These are phyloP conservation scores for Ormyrus pomaceus DNA, from an alignment of 2,888 invertebrate species.

Conservation along the genomic window DNA sequence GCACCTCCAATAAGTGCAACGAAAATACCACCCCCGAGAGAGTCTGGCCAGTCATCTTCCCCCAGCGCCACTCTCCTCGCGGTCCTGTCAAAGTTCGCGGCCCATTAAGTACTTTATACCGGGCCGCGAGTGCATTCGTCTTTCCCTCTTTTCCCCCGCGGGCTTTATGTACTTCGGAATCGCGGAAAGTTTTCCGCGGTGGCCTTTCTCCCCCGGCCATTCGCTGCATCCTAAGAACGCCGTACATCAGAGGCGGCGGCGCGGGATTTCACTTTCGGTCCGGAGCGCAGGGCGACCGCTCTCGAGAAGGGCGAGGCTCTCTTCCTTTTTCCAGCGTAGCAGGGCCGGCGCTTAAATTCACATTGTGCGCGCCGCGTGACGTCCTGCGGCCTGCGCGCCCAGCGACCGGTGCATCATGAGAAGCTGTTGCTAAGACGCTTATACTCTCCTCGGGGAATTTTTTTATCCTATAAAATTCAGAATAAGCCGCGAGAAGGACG, in stretches of 20 bases:
- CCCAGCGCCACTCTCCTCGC: not conserved
- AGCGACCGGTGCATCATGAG: conserved; percentile 2
- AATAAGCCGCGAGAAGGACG: too few species aligned
- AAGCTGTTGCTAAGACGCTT: not conserved
- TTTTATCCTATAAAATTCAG: too few species aligned
- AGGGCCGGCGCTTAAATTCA: conserved; percentile 40
- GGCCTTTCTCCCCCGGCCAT: not conserved
- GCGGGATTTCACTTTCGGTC: conserved; percentile 48
- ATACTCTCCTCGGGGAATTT: too few species aligned
- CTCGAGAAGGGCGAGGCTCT: not conserved
- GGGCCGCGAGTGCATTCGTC: conserved; percentile 8
- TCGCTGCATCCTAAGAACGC: conserved; percentile 34
- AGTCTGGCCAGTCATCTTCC: too few species aligned
- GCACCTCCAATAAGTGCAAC: too few species aligned
- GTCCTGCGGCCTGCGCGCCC: conserved; percentile 23
- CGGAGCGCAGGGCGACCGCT: conserved; percentile 7
- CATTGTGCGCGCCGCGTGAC: conserved; percentile 54
- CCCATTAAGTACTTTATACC: conserved; percentile 52
- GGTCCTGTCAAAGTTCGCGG: conserved; percentile 37
- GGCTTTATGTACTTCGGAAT: conserved; percentile 26
- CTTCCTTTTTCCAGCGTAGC: too few species aligned
- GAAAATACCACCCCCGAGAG: too few species aligned
- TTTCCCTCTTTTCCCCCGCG: not conserved
- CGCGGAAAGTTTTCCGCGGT: conserved; percentile 35
- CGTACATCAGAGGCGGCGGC: conserved; percentile 22